phyloP scores from a whole-genome alignment of 2,888 invertebrate genomes.

The Athrips mouffetella region DNA sequence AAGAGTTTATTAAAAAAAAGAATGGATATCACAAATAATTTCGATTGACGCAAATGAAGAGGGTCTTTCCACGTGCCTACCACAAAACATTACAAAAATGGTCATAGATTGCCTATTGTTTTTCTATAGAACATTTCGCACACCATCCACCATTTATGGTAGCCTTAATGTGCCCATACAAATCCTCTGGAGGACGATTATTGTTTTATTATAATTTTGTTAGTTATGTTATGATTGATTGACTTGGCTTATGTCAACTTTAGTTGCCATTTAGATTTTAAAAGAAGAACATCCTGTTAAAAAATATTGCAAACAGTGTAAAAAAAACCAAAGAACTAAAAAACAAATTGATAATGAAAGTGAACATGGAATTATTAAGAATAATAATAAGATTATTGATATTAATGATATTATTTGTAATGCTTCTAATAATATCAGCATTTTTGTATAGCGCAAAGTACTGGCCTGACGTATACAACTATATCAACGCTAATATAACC shows the following conservation, averaged over 20 bases:
- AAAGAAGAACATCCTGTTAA: neutral
- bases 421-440: conserved; percentile 51
- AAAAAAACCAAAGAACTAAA: neutral
- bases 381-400: conserved; percentile 49
- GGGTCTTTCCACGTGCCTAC: too few species aligned
- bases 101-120: conserved; percentile 26
- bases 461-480: conserved; percentile 65
- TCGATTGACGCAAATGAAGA: too few species aligned
- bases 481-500: conserved; percentile 62
- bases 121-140: conserved; percentile 22
- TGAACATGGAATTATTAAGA: conserved; percentile 45
- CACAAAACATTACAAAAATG: neutral
- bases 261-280: neutral
- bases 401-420: conserved; percentile 51
- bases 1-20: too few species aligned
- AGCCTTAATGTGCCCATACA: conserved; percentile 32
- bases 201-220: neutral
- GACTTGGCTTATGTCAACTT: neutral
- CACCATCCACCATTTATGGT: conserved; percentile 24
- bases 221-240: neutral
- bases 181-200: conserved; percentile 20
- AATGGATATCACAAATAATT: too few species aligned
- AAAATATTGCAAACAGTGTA: neutral
- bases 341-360: conserved; percentile 47
- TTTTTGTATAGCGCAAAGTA: conserved; percentile 57